Conservation (phyloP, 2,888 invertebrate species). For the Pyralis farinalis region DNA sequence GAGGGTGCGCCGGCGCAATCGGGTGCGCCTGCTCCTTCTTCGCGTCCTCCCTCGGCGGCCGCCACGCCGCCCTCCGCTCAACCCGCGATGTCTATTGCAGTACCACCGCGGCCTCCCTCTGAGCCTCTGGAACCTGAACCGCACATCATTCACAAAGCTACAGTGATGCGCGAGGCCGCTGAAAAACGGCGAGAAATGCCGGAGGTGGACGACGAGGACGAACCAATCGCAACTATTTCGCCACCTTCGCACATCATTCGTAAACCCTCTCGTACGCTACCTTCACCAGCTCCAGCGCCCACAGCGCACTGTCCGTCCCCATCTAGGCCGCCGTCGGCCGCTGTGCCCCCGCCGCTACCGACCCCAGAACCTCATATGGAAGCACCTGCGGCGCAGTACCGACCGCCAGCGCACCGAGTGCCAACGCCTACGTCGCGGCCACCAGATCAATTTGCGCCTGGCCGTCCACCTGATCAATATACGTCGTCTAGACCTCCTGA, state of each 20-base stretch:
- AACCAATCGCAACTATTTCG: conserved; percentile 56
- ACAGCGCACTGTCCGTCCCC: conserved; percentile 58
- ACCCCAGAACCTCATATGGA: conserved; percentile 49
- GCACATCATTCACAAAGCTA: conserved; percentile 77
- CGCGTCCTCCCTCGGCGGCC: conserved; percentile 75
- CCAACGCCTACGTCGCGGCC: conserved; percentile 59
- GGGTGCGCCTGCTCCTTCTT: conserved; percentile 64
- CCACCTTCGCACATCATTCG: conserved; percentile 75
- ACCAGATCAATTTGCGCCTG: conserved; percentile 56
- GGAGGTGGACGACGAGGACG: conserved; percentile 69
- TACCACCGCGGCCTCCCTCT: conserved; percentile 71
- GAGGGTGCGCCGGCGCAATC: conserved; percentile 67
- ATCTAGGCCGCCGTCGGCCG: conserved; percentile 55
- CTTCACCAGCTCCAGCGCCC: conserved; percentile 63
- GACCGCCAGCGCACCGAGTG: conserved; percentile 47
- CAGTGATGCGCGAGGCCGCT: conserved; percentile 76
- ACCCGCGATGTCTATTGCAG: conserved; percentile 42
- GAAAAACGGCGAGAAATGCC: conserved; percentile 69
- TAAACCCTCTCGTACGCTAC: conserved; percentile 62
- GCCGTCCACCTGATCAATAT: conserved; percentile 65
- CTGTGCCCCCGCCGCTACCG: conserved; percentile 36
- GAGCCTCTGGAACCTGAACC: conserved; percentile 77
- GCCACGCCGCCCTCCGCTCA: conserved; percentile 53
- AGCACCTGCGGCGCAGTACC: conserved; percentile 40
- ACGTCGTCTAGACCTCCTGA: conserved; percentile 62